Conservation (phyloP, 1,140 invertebrate species). For the Aphaenogaster ashmeadi region DNA sequence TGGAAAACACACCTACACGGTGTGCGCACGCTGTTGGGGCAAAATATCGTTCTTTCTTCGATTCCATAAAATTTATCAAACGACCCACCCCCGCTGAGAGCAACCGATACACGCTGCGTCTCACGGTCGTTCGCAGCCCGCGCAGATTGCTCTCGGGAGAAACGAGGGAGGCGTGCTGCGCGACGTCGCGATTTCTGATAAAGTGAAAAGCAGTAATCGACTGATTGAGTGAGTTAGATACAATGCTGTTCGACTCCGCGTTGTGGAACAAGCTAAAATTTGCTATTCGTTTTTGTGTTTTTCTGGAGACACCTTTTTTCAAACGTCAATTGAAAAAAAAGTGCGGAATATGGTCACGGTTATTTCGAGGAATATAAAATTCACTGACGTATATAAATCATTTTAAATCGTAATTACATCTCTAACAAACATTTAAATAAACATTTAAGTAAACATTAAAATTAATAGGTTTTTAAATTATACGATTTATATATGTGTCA, state of each 20-base stretch:
- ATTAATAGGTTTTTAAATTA: background rate
- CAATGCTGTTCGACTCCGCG: background rate
- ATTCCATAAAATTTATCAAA: conserved; percentile 84
- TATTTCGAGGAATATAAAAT: background rate
- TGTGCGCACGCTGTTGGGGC: conserved; percentile 70
- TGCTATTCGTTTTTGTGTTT: background rate
- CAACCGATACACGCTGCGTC: conserved; percentile 47
- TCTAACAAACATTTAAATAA: background rate
- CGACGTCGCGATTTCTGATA: conserved; percentile 43
- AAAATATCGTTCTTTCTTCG: conserved; percentile 81
- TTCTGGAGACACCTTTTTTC: background rate
- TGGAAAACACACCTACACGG: conserved; percentile 24
- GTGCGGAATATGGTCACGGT: background rate
- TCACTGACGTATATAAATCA: background rate
- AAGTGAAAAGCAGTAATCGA: conserved; percentile 32
- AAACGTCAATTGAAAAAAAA: background rate
- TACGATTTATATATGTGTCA: background rate
- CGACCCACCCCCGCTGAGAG: conserved; percentile 57
- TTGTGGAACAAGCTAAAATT: background rate
- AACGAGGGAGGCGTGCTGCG: conserved; percentile 44
- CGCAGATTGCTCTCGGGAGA: conserved; percentile 56
- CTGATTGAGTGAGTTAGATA: conserved; percentile 40
- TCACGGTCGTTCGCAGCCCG: conserved; percentile 40
- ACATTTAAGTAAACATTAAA: background rate
- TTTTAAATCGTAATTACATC: background rate